A percentile compares a stretch with the other conserved stretches of the same genome.
These are phyloP conservation scores for Drosophila lowei DNA, from an alignment of 1,140 invertebrate genomes.

Conservation along the genomic window DNA sequence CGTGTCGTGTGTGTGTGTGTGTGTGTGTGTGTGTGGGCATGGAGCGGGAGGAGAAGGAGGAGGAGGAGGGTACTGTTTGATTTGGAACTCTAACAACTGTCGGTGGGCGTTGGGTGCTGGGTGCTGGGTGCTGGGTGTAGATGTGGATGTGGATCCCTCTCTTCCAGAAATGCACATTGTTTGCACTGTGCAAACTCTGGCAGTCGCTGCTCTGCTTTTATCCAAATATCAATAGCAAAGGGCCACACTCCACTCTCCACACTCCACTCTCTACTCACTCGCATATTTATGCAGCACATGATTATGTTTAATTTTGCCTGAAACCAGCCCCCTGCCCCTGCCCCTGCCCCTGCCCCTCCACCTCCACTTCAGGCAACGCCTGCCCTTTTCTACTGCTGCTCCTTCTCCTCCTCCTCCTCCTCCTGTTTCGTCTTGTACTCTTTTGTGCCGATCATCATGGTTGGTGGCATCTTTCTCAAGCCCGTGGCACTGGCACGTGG, in stretches of 20 bases:
- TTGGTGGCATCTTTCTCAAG: no score
- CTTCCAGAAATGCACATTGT: conserved; percentile 54
- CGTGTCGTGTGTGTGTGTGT: background rate
- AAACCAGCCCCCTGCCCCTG: background rate
- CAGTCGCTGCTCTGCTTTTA: conserved; percentile 36
- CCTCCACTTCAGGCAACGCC: background rate
- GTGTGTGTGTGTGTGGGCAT: conserved; percentile 9
- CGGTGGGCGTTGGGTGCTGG: background rate
- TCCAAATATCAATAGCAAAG: conserved; percentile 51
- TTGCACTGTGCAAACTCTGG: conserved; percentile 53
- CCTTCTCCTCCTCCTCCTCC: background rate
- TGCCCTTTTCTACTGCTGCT: background rate
- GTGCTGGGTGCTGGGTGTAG: background rate
- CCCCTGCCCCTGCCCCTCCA: no score
- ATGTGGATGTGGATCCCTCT: background rate
- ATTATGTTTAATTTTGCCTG: conserved; percentile 45
- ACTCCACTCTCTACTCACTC: conserved; percentile 10
- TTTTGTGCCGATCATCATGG: no score
- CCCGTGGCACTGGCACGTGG: no score
- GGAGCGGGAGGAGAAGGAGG: background rate
- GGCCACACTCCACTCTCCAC: background rate
- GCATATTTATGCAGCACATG: conserved; percentile 43
- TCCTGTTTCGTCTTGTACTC: no score
- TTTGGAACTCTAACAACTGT: conserved; percentile 46
- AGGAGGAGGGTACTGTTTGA: conserved; percentile 24